Percentiles rank a stretch among this genome's conserved stretches.
Evolutionary conservation across 2,797 vertebrate genomes (phyloP).

Genomic region (Channallabes apus): DNA sequence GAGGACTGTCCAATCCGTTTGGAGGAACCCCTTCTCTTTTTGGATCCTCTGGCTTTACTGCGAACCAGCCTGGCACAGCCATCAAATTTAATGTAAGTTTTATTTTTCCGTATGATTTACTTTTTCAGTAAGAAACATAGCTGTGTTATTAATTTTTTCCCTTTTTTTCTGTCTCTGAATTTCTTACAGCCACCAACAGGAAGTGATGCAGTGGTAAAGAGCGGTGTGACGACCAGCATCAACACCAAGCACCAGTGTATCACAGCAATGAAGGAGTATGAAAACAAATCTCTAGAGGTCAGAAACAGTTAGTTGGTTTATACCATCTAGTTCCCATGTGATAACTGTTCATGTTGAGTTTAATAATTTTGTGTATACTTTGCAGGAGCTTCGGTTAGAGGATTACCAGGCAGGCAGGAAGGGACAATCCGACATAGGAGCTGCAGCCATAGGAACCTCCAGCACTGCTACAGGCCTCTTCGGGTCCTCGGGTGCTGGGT

Average conservation of each 20-base stretch:
- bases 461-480: conserved; percentile 87
- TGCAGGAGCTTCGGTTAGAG: conserved; percentile 89
- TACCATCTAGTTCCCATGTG: not conserved
- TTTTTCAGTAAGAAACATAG: not conserved
- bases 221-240: conserved; percentile 93
- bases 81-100: conserved; percentile 92
- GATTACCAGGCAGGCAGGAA: conserved; percentile 85
- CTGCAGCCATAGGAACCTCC: conserved; percentile 76
- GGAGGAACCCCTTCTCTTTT: conserved; percentile 87
- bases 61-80: conserved; percentile 86
- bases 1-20: conserved; percentile 91
- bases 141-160: not conserved
- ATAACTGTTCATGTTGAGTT: not conserved
- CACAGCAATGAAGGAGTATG: conserved; percentile 98
- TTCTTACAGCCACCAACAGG: conserved; percentile 85
- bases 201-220: conserved; percentile 95
- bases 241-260: conserved; percentile 98
- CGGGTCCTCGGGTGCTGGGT: conserved; percentile 81
- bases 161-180: not conserved
- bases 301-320: conserved; percentile 44
- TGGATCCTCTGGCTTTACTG: conserved; percentile 82
- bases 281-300: conserved; percentile 96
- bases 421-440: conserved; percentile 63
- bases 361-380: not conserved
- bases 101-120: not conserved